These are phyloP conservation scores for Sebastes hubbsi DNA, from an alignment of 2,797 vertebrate genomes.

Conservation along the genomic window DNA sequence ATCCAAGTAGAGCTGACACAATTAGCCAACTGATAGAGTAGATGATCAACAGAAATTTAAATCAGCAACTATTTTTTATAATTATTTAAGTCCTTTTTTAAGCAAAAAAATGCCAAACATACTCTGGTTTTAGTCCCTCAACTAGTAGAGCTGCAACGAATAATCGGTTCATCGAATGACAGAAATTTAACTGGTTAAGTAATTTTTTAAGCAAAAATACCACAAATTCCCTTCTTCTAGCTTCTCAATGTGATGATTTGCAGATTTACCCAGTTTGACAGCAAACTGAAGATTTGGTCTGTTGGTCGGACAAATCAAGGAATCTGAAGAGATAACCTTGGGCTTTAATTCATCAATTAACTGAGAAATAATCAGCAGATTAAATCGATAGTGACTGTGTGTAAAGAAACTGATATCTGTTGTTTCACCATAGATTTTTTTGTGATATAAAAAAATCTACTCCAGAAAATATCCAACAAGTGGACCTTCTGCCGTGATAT, in stretches of 20 bases:
- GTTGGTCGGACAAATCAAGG: neutral
- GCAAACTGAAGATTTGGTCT: neutral
- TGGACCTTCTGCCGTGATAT: neutral
- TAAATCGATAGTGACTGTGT: neutral
- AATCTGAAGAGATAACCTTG: neutral
- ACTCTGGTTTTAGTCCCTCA: neutral
- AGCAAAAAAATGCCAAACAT: neutral
- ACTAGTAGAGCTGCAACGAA: neutral
- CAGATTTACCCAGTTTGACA: neutral
- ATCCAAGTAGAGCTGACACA: neutral
- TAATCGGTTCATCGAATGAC: neutral
- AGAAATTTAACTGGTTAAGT: fast-evolving
- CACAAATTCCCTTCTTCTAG: no score
- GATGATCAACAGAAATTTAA: neutral
- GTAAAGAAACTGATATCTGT: no score
- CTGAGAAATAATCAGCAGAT: neutral
- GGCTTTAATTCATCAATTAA: neutral
- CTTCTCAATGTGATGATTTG: neutral
- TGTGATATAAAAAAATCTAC: neutral
- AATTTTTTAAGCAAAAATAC: no score
- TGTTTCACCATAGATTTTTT: no score
- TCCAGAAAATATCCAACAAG: neutral
- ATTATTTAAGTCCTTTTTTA: neutral
- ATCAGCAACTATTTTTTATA: no score
- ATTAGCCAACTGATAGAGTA: neutral